These are phyloP conservation scores for Ctenosaura bakeri DNA, from an alignment of 2,797 vertebrate species.

Conservation along the genomic window DNA sequence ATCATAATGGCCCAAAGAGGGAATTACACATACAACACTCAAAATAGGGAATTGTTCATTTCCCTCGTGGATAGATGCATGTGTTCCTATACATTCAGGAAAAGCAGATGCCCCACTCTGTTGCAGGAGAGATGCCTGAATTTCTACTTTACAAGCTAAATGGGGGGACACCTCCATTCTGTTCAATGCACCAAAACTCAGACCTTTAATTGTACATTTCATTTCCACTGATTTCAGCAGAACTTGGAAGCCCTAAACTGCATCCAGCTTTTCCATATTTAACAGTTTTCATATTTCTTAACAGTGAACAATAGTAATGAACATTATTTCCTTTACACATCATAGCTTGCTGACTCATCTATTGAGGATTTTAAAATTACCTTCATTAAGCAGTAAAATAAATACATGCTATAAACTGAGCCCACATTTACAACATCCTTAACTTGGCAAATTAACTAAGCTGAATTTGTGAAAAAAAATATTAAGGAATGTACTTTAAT, in stretches of 20 bases:
- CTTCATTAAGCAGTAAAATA: slow-evolving; percentile 39
- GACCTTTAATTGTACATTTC: not conserved
- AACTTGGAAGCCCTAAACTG: not conserved
- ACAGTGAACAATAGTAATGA: slow-evolving; percentile 25
- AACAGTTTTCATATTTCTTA: slow-evolving; percentile 33
- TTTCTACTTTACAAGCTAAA: not conserved
- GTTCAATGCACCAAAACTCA: not conserved
- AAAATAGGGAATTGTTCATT: not conserved
- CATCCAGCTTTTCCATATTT: slow-evolving; percentile 30
- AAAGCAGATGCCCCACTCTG: not conserved
- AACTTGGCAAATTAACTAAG: slow-evolving; percentile 42
- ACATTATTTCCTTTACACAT: not conserved
- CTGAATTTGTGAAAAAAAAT: slow-evolving; percentile 44
- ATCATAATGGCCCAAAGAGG: not conserved
- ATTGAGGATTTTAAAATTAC: not conserved
- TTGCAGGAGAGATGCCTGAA: not conserved
- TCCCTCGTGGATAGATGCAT: not conserved
- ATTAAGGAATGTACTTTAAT: slow-evolving; percentile 50
- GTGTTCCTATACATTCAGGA: not conserved
- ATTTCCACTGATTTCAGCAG: not conserved
- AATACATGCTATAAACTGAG: slow-evolving; percentile 24
- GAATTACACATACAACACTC: not conserved
- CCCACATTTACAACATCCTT: slow-evolving; percentile 31
- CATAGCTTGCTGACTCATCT: not conserved
- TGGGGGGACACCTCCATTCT: not conserved